phyloP scores from a whole-genome alignment of 2,797 vertebrate species.

The Pogonophryne albipinna region DNA sequence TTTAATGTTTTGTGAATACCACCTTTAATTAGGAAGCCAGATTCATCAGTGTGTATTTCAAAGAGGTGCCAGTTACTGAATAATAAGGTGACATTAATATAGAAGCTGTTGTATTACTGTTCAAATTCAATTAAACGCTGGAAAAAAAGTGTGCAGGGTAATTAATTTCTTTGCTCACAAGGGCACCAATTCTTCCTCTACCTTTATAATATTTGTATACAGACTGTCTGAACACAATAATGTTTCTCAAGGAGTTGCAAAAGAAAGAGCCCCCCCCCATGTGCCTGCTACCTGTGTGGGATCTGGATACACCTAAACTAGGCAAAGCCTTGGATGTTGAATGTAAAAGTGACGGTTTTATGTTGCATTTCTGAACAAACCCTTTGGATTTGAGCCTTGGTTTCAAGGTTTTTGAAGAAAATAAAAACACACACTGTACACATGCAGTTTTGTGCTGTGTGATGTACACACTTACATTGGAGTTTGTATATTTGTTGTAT shows the following conservation, averaged over 20 bases:
- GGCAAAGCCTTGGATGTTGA: conserved; percentile 41
- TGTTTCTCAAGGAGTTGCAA: conserved; percentile 44
- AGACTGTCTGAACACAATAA: conserved; percentile 40
- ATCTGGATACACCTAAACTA: conserved; percentile 40
- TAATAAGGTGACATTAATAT: conserved; percentile 69
- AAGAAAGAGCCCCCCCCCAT: conserved; percentile 1
- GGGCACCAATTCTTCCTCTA: conserved; percentile 40
- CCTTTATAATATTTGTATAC: conserved; percentile 10
- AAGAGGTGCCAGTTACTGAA: conserved; percentile 61
- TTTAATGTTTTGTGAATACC: conserved; percentile 59
- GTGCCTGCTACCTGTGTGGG: conserved; percentile 43
- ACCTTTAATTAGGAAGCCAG: conserved; percentile 69
- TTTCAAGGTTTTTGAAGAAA: conserved; percentile 51
- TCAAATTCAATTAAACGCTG: conserved; percentile 61
- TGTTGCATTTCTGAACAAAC: conserved; percentile 43
- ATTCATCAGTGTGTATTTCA: conserved; percentile 67
- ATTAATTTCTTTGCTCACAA: conserved; percentile 63
- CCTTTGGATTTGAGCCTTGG: conserved; percentile 31
- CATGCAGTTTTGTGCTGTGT: conserved; percentile 2
- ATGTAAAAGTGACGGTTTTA: conserved; percentile 20
- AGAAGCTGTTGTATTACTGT: conserved; percentile 51
- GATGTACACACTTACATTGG: conserved; percentile 18
- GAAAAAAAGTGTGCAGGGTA: conserved; percentile 46
- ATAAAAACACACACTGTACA: conserved; percentile 16
- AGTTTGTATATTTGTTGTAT: conserved; percentile 26